Evolutionary conservation across 2,797 vertebrate genomes (phyloP).

Genomic region (Acanthis flammea): DNA sequence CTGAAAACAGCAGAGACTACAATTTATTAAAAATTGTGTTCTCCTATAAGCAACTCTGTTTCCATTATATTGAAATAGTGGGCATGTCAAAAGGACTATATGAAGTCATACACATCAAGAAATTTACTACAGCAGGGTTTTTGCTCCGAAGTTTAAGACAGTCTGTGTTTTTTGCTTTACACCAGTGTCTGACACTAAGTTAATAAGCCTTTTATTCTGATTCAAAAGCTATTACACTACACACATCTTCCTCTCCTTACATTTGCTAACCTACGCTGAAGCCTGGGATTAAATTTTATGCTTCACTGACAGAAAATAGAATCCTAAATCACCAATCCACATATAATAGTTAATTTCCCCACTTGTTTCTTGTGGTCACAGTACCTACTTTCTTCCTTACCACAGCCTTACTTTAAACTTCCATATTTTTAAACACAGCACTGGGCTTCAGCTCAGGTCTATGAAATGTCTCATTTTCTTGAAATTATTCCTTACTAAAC

Average conservation of each 20-base stretch:
- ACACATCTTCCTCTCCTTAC: slow-evolving; percentile 36
- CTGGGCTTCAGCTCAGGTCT: not conserved
- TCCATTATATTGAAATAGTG: slow-evolving; percentile 10
- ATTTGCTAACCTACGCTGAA: slow-evolving; percentile 24
- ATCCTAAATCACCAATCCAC: slow-evolving; percentile 41
- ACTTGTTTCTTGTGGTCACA: slow-evolving; percentile 8
- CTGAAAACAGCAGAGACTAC: not conserved
- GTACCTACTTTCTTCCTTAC: not conserved
- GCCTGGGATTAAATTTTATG: slow-evolving; percentile 65
- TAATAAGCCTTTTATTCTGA: slow-evolving; percentile 46
- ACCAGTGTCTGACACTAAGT: not conserved
- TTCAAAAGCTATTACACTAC: slow-evolving; percentile 59
- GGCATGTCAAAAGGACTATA: not conserved
- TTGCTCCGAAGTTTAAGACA: not conserved
- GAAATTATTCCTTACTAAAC: not conserved
- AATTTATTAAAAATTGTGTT: not conserved
- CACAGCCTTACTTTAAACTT: not conserved
- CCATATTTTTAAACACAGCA: not conserved
- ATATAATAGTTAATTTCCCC: slow-evolving; percentile 36
- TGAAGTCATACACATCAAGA: not conserved
- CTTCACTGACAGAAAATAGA: slow-evolving; percentile 64
- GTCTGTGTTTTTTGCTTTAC: not conserved
- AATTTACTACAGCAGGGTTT: not conserved
- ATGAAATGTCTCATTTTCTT: not conserved
- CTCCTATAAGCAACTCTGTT: not conserved